These are phyloP conservation scores for Orycteropus afer DNA, from an alignment of 2,113 vertebrate species.

Conservation along the genomic window DNA sequence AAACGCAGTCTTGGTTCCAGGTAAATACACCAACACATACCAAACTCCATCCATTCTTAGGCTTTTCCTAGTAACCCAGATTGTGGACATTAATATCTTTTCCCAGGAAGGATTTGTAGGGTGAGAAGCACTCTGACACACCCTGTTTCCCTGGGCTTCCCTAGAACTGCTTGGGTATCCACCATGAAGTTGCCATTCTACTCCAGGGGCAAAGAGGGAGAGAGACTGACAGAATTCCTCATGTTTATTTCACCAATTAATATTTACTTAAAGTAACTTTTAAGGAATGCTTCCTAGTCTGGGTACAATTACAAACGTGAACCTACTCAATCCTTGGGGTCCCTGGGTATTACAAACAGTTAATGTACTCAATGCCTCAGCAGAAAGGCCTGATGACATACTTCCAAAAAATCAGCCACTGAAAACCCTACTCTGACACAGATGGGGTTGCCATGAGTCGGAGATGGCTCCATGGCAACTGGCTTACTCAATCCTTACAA, in stretches of 20 bases:
- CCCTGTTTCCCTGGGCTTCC: neutral
- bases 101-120: neutral
- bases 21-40: neutral
- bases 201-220: neutral
- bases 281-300: neutral
- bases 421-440: neutral
- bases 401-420: neutral
- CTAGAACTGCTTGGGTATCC: neutral
- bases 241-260: neutral
- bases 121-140: neutral
- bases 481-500: neutral
- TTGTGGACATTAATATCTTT: neutral
- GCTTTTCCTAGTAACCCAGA: neutral
- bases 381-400: neutral
- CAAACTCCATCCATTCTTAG: neutral
- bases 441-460: too few relatives aligned
- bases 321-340: neutral
- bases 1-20: neutral
- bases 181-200: neutral
- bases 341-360: neutral
- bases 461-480: neutral
- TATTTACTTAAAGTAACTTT: constrained; percentile 33
- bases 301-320: neutral
- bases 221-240: neutral
- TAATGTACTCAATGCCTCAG: neutral